phyloP scores from a whole-genome alignment of 2,113 vertebrate species.

The Python bivittatus region DNA sequence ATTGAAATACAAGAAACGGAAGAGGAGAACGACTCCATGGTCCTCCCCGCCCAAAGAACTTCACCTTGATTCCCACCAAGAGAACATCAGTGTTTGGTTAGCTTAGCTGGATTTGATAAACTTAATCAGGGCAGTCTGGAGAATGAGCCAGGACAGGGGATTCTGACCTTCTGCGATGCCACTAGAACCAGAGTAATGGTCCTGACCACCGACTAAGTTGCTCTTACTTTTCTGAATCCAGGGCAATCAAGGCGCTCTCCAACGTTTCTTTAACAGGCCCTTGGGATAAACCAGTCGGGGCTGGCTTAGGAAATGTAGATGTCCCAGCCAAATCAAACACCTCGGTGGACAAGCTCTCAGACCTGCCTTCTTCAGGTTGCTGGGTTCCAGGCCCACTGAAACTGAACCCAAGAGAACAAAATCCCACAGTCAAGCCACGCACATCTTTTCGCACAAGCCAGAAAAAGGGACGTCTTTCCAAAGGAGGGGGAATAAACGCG shows the following conservation, averaged over 20 bases:
- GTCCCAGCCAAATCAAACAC: slow-evolving; percentile 73
- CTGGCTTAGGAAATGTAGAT: slow-evolving; percentile 70
- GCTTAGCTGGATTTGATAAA: background rate
- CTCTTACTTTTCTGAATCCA: slow-evolving; percentile 94
- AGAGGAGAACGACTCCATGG: background rate
- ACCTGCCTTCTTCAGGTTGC: slow-evolving; percentile 76
- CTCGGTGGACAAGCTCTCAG: slow-evolving; percentile 75
- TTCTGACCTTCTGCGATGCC: background rate
- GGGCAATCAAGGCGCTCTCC: slow-evolving; percentile 87
- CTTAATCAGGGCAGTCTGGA: background rate
- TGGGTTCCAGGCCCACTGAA: slow-evolving; percentile 72
- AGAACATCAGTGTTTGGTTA: background rate
- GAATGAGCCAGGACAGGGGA: rapidly evolving
- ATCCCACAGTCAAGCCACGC: background rate
- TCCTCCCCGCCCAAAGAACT: background rate
- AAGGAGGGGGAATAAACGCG: too few relatives aligned
- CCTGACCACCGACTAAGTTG: background rate
- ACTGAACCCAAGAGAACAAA: background rate
- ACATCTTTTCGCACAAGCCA: background rate
- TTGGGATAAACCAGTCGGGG: slow-evolving; percentile 65
- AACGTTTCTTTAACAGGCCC: slow-evolving; percentile 87
- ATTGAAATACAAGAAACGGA: background rate
- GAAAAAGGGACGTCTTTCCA: too few relatives aligned
- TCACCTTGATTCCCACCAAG: background rate
- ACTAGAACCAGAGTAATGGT: background rate